Base-by-base conservation (phyloP, 1,140 invertebrate species). In the Leptopilina clavipes region DNA sequence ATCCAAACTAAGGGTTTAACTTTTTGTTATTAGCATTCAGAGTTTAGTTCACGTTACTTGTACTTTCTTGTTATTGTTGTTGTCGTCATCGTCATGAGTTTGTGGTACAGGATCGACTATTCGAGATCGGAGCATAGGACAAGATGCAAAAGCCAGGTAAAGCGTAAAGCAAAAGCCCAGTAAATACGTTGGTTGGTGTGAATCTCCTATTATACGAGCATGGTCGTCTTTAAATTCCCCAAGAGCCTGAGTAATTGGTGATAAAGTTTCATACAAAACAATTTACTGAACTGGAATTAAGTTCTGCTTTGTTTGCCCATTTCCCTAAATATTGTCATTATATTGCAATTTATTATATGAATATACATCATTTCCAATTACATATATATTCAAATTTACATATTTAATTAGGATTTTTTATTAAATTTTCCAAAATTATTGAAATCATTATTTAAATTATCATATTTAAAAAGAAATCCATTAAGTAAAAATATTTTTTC, bases 151-250 rank as follows among this genome's bases (percentile, higher is more conserved):
- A 31, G 12, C 59, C 7, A 31, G 25, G 22, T 31, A 65, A 22
- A 40, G 37, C 37, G 12, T 31, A 65, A 22, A 40, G 37, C 37
- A 40, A 40, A 40, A 65, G 25, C 25, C 22, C 22, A 65, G 59
- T 65, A 31, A 65, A 65, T 65, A 65, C 59, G 12, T 31, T 31
- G 22, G 22, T n/a, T 65, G 3, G 59, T 65, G 25, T 65, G 59
- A 65, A 65, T 31, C 59, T 65, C 25, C 22, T 37, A 31, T 65
- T 31, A 65, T 65, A 65, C 25, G 59, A 65, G 11, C 59, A 65
- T 25, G 14, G 59, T 65, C 19, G 59, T 65, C 59, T 65, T 65
- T 65, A 65, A 65, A 65, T 65, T 31, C 59, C 25, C 59, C 59
- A 37, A 65, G 59, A 37, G 12, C 59, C 25, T 25, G 25, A 65